Evolutionary conservation across 2,113 vertebrate genomes (phyloP), one percentile per base, ranked within the genome.

Genomic region (Apodemus speciosus): DNA sequence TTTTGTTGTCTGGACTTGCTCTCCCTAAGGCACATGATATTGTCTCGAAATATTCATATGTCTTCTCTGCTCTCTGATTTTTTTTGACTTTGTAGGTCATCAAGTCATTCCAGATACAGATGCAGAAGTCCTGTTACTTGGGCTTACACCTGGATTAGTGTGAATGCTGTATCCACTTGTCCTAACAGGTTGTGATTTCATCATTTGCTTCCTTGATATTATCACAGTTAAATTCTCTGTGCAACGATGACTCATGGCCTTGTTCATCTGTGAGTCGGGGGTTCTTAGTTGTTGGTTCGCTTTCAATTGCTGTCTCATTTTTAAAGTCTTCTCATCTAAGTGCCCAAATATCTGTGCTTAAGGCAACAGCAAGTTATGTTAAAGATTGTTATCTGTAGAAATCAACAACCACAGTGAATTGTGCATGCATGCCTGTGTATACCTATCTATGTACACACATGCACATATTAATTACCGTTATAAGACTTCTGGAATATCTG

Each of bases 161-260:
- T 56, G 32, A 72, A 89, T 25, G 91, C 35, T 69, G 60, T 64
- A 69, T 2, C 30, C 27, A 80, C 89, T 85, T 95, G 92, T 96
- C 51, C 46, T 46, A 56, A 94, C 91, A 95, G 56, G 95, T 18
- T 90, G 38, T 32, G n/a, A 72, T 92, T 92, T 95, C 25, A 9
- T 38, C 49, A 49, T 84, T 89, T 80, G 49, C 79, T 92, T 91
- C 90, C 75, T 75, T 91, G 95, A 95, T 92, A 76, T 40, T 66
- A 95, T 94, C 95, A 89, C 23, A 68, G 35, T 40, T 94, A 60
- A 53, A 6, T 93, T 95, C 76, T 94, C 86, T 69, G 73, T 85
- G 81, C 80, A 85, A 69, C 91, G 89, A 85, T 90, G 89, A 96
- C 94, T 94, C 89, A 88, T 0, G n/a, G 80, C 71, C 27, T 95